These are phyloP conservation scores for Peromyscus aztecus DNA, from an alignment of 2,797 vertebrate species.

Conservation along the genomic window DNA sequence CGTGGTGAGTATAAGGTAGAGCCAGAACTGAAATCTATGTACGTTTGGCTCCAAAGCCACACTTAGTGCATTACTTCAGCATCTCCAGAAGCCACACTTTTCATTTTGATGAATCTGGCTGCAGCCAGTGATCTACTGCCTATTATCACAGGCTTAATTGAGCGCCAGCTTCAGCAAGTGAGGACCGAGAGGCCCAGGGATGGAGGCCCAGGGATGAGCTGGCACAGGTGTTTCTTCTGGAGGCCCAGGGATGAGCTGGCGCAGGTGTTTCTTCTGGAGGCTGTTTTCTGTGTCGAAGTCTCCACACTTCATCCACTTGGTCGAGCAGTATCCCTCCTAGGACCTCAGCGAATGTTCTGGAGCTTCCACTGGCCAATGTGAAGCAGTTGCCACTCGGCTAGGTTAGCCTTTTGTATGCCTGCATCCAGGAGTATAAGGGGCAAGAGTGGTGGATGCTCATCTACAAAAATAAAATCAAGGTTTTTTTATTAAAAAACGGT, in stretches of 20 bases:
- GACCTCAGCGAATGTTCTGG: background rate
- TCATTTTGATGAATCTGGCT: background rate
- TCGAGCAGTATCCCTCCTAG: background rate
- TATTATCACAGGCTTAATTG: background rate
- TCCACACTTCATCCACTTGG: accelerated
- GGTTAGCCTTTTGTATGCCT: background rate
- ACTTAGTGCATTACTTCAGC: background rate
- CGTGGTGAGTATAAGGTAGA: too few relatives aligned
- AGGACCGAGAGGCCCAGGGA: background rate
- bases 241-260: accelerated
- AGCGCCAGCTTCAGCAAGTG: background rate
- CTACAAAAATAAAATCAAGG: background rate
- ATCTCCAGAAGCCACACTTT: background rate
- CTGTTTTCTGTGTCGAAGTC: background rate
- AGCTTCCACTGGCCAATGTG: accelerated
- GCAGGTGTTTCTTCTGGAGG: background rate
- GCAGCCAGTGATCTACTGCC: background rate
- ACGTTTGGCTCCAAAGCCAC: background rate
- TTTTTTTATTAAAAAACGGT: background rate
- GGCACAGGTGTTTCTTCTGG: background rate
- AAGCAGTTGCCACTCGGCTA: background rate
- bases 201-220: accelerated
- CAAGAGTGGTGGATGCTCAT: accelerated
- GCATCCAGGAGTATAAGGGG: accelerated
- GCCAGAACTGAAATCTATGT: background rate